These are phyloP conservation scores for Saturnia japonica DNA, from an alignment of 2,888 invertebrate species.

Conservation along the genomic window DNA sequence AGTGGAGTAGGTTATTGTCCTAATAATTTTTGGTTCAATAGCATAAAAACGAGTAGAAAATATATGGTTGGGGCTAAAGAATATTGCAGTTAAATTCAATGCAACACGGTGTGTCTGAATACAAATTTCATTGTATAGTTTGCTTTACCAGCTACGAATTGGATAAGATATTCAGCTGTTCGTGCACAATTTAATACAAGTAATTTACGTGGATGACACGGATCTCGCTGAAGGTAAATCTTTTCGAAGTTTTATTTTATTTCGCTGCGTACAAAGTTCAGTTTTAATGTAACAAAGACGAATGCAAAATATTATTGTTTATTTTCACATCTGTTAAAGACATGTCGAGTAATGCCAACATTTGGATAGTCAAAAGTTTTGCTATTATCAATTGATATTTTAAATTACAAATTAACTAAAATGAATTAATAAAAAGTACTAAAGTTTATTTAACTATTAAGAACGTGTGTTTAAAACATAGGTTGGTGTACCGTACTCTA, in stretches of 20 bases:
- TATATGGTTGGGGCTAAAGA: not conserved
- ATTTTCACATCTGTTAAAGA: not conserved
- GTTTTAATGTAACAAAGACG: not conserved
- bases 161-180: not conserved
- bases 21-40: not conserved
- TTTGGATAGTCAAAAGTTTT: not conserved
- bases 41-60: not conserved
- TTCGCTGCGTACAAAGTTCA: not conserved
- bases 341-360: not conserved
- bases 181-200: not conserved
- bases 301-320: not conserved
- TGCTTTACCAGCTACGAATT: conserved; percentile 9
- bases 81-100: not conserved
- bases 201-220: not conserved
- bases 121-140: conserved; percentile 4
- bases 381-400: not conserved
- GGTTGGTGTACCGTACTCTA: too few species aligned
- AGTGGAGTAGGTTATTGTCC: too few species aligned
- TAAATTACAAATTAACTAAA: not conserved
- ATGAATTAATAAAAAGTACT: not conserved
- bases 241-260: not conserved
- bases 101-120: not conserved
- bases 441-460: too few species aligned
- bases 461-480: too few species aligned
- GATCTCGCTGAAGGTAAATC: not conserved